These are phyloP conservation scores for Torymus tubicola DNA, from an alignment of 2,888 invertebrate species.

Conservation along the genomic window DNA sequence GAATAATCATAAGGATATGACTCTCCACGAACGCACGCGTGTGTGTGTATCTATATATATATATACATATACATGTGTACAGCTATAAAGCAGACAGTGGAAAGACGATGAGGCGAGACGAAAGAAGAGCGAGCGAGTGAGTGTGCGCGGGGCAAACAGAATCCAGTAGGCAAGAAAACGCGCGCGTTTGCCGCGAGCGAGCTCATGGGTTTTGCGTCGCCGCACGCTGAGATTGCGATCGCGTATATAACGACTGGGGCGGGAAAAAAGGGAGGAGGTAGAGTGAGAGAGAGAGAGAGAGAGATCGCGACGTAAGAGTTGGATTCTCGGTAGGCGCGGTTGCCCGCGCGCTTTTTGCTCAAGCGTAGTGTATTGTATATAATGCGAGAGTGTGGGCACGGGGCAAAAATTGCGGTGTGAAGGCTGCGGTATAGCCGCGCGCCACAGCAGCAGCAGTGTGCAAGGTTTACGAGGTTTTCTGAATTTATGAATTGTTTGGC, in stretches of 20 bases:
- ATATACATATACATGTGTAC: too few species aligned
- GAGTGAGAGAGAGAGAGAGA: not conserved
- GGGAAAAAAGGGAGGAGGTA: too few species aligned
- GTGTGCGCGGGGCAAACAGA: not conserved
- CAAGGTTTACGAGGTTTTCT: too few species aligned
- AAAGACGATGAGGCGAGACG: slow-evolving; percentile 40
- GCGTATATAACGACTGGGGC: not conserved
- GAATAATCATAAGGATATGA: slow-evolving; percentile 46
- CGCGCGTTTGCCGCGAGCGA: not conserved
- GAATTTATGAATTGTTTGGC: too few species aligned
- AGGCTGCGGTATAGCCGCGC: too few species aligned
- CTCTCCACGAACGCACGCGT: slow-evolving; percentile 5
- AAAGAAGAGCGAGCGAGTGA: slow-evolving; percentile 1
- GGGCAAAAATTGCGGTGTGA: too few species aligned
- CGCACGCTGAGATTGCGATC: slow-evolving; percentile 13
- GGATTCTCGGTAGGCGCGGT: too few species aligned
- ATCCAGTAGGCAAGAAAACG: slow-evolving; percentile 3
- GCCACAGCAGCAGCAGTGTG: too few species aligned
- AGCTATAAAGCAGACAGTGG: not conserved
- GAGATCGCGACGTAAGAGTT: slow-evolving; percentile 1
- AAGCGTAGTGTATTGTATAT: too few species aligned
- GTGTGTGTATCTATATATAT: too few species aligned
- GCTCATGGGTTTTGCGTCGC: not conserved
- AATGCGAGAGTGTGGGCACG: too few species aligned
- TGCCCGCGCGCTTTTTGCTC: too few species aligned